These are phyloP conservation scores for Emydocephalus ijimae DNA, from an alignment of 2,113 vertebrate genomes.

Conservation along the genomic window DNA sequence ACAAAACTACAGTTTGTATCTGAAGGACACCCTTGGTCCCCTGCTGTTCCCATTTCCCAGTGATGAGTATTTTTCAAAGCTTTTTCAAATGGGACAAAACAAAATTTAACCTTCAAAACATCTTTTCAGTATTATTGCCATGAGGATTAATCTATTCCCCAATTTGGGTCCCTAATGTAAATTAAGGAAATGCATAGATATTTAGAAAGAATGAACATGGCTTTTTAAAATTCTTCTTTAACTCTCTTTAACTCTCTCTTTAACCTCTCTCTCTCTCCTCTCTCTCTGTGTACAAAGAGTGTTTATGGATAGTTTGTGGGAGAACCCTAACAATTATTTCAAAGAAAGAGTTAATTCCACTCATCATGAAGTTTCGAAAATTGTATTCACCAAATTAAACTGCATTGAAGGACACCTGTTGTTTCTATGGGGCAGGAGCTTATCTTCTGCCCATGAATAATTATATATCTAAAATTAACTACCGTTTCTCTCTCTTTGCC, in stretches of 20 bases:
- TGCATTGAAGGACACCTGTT: not conserved
- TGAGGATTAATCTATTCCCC: not conserved
- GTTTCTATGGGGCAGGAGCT: not conserved
- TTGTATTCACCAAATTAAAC: not conserved
- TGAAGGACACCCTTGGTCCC: not conserved
- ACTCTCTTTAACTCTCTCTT: not conserved
- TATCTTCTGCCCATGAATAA: not conserved
- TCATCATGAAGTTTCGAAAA: not conserved
- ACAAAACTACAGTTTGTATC: not conserved
- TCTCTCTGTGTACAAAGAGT: not conserved
- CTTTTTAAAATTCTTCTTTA: not conserved
- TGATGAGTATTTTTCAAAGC: not conserved
- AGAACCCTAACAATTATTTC: not conserved
- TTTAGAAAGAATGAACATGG: not conserved
- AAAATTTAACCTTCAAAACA: not conserved
- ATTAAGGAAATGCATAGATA: not conserved
- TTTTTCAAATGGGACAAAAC: not conserved
- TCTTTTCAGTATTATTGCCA: not conserved
- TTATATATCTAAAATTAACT: not conserved
- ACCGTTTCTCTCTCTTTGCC: not conserved
- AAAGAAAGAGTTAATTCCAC: not conserved
- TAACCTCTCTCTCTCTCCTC: rapidly evolving
- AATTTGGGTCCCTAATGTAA: not conserved
- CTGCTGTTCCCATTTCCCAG: not conserved
- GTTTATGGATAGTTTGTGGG: not conserved